Base-by-base conservation (phyloP, 1,140 invertebrate species). In the Drosophila kepulauana region DNA sequence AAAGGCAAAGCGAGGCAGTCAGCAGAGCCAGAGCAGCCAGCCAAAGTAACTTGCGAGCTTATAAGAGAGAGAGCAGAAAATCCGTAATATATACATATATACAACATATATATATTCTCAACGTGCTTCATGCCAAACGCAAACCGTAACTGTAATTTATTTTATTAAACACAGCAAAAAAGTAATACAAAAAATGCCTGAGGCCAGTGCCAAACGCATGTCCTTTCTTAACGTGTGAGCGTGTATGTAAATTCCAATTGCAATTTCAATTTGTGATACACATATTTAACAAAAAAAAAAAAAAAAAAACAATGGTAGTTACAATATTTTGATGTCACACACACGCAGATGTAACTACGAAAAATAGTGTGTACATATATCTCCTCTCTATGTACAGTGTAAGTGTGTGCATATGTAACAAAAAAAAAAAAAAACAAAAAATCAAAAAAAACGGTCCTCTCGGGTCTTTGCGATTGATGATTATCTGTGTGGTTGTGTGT, bases 131-230 rank as follows among this genome's bases (percentile, higher is more conserved):
- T 71, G 69, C 68, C 59, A 38, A 11, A 38, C 6, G 35, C 33
- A 58, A 71, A 61, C 51, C 66, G 58, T 65, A 82, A 75, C 51
- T 62, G 58, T 67, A 80, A 74, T 80, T 78, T 81, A 81, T 70
- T 81, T 78, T 78, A 77, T 67, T 78, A 62, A 81, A 67, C 73
- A 85, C 66, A 25, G 20, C 30, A 8, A 33, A 33, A 38, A 38
- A 10, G 6, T 25, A 25, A 25, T 25, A 25, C 20, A 25, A 25
- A 74, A 85, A 81, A 77, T 85, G 72, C 81, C 61, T 54, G 49
- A 80, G 81, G 75, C 71, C 81, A 65, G 81, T 84, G 77, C 67
- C 81, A 77, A 84, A 74, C 68, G 54, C 74, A 84, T 81, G 81
- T 84, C 78, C 81, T 85, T 73, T 84, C 66, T 77, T 84, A 66